Evolutionary conservation across 2,797 vertebrate genomes (phyloP).

Genomic region (Sarcoramphus papa): DNA sequence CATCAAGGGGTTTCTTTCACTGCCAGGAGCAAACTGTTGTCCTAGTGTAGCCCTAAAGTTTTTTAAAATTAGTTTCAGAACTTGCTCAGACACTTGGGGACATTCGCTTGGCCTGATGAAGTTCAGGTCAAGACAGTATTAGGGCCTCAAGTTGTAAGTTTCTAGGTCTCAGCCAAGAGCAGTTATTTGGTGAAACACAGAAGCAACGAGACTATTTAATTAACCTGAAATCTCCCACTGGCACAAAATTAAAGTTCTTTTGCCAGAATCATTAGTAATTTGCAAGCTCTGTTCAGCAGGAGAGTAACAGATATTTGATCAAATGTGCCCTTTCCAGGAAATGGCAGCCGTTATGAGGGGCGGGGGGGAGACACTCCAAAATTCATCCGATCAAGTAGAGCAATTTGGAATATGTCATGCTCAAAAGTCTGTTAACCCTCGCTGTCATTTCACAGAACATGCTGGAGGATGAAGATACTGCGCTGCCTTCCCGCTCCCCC

Average conservation of each 20-base stretch:
- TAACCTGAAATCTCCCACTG: conserved; percentile 73
- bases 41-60: neutral
- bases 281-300: conserved; percentile 62
- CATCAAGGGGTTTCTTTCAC: neutral
- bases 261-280: conserved; percentile 74
- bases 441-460: neutral
- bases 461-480: neutral
- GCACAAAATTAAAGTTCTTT: conserved; percentile 63
- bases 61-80: neutral
- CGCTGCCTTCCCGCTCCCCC: neutral
- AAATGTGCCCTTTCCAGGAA: conserved; percentile 71
- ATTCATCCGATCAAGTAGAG: conserved; percentile 24
- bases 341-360: conserved; percentile 47
- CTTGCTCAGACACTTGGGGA: neutral
- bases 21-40: neutral
- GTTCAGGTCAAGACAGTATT: neutral
- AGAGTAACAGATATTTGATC: conserved; percentile 64
- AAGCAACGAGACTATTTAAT: conserved; percentile 64
- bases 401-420: neutral
- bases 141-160: conserved; percentile 29
- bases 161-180: conserved; percentile 52
- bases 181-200: conserved; percentile 48
- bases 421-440: neutral
- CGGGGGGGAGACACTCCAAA: neutral
- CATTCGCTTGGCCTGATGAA: neutral